Base-by-base conservation (phyloP, 2,797 vertebrate genomes). In the Argentina silus region DNA sequence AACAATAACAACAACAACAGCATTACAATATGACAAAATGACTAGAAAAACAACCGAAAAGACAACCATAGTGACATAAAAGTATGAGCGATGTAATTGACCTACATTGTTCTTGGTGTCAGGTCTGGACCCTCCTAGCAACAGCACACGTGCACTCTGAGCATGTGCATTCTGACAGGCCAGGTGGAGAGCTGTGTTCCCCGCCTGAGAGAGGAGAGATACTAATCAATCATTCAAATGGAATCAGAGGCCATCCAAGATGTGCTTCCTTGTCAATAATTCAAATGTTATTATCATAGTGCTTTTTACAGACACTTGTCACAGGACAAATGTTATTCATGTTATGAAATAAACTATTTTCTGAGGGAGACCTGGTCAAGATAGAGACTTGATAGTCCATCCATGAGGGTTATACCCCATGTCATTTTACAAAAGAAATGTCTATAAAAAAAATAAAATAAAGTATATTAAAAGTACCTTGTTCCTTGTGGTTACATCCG, bases 81-180 rank as follows among this genome's bases (percentile, higher is more conserved):
- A 36, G 27, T 55, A 56, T 44, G 15, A 36, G 2, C 4, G 27
- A 36, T 36, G 9, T 14, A 15, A 48, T 12, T 51, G 85, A 93
- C 96, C 91, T 89, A 96, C 96, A 0, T 95, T 94, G 83, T 98
- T 98, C 92, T 95, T 97, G 83, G 92, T 87, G 83, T 97, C 94
- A 8, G 95, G 92, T 8, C 89, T 91, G 78, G 94, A 93, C 70
- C 96, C 96, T 66, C 92, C 95, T 53, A 96, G 93, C 78, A 98
- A 88, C 72, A 98, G 89, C 66, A 96, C 81, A 0, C 93, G 93
- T 14, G 94, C 91, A 1, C 94, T 95, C 87, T 96, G 94, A 71
- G 92, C 91, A 64, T 96, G 96, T 81, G 94, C 95, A 19, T 97
- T 98, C 90, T 97, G 97, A 91, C 95, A 96, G 59, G 95, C 95